Evolutionary conservation across 2,888 invertebrate genomes (phyloP), one percentile per base, ranked within the genome.

Genomic region (Epicampocera succincta): DNA sequence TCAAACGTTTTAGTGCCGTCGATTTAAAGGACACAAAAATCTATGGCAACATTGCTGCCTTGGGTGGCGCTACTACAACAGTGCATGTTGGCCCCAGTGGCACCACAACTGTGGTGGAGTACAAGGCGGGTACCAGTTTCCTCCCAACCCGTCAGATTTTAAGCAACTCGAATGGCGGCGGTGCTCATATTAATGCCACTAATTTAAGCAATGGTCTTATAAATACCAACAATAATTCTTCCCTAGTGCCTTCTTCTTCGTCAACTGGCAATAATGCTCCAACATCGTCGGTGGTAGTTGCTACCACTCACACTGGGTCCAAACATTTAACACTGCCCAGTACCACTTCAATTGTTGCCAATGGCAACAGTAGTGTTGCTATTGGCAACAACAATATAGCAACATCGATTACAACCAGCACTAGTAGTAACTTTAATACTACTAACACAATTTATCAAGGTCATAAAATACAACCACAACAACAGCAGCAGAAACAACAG

Each of bases 21-120:
- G 83, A 78, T 19, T 75, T 77, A 56, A 84, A 74, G 12, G 66
- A 83, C 58, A 40, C 63, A 19, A 82, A 82, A 72, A 66, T 86
- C 21, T 84, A 82, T 63, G 83, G 84, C 44, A 85, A 85, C 40
- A 84, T 85, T 42, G 81, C 86, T 33, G 86, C 87, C 52, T 85
- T 90, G 5, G 89, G 88, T 61, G 89, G 88, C 66, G 89, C 90
- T 72, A 91, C 87, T 11, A 88, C 90, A 48, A 90, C 91, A 38
- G 89, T 90, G 48, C 91, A 90, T 85, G 89, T 91, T 61, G 90
- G 91, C 29, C 89, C 91, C 48, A 90, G 91, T 83, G 91, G 91
- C 80, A 91, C 91, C 50, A 91, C 91, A 44, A 91, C 91, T 8
- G 90, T 91, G 46, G 90, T 90, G 21, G 90, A 91, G 86, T 91